phyloP scores from a whole-genome alignment of 2,888 invertebrate genomes.

The Portevinia maculata region DNA sequence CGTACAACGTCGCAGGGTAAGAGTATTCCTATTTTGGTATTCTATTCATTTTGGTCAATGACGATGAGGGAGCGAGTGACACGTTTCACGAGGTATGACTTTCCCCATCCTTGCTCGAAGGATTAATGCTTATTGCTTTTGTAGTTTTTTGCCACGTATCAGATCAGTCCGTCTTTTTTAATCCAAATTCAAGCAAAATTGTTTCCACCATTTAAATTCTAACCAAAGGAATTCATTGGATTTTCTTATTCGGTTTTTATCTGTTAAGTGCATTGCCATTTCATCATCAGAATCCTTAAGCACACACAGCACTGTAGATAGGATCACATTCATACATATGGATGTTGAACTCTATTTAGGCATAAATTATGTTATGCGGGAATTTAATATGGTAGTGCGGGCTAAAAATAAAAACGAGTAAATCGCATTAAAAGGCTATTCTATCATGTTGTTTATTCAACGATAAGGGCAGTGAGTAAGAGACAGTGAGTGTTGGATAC shows the following conservation, averaged over 20 bases:
- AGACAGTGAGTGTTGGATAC: background rate
- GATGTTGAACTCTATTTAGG: slow-evolving; percentile 29
- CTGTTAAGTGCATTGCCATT: slow-evolving; percentile 71
- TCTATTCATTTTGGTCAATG: background rate
- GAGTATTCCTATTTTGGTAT: background rate
- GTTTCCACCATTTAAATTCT: slow-evolving; percentile 36
- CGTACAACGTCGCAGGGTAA: background rate
- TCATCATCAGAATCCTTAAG: slow-evolving; percentile 67
- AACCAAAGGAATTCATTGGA: slow-evolving; percentile 61
- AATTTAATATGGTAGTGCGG: slow-evolving; percentile 39
- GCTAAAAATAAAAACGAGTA: slow-evolving; percentile 22
- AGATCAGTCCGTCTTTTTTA: background rate
- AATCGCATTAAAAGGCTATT: slow-evolving; percentile 73
- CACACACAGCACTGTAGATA: slow-evolving; percentile 11
- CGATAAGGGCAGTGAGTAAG: slow-evolving; percentile 33
- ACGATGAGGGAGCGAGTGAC: background rate
- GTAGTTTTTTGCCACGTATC: slow-evolving; percentile 12
- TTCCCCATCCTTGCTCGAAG: slow-evolving; percentile 17
- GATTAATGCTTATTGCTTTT: slow-evolving; percentile 47
- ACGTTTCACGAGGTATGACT: slow-evolving; percentile 9
- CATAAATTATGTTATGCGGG: slow-evolving; percentile 15
- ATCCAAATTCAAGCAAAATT: slow-evolving; percentile 25
- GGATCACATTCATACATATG: slow-evolving; percentile 49
- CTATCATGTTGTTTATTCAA: slow-evolving; percentile 70
- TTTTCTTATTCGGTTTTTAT: slow-evolving; percentile 63